Evolutionary conservation across 2,113 vertebrate genomes (phyloP), one percentile per base, ranked within the genome.

Genomic region (Bubalus kerabau): DNA sequence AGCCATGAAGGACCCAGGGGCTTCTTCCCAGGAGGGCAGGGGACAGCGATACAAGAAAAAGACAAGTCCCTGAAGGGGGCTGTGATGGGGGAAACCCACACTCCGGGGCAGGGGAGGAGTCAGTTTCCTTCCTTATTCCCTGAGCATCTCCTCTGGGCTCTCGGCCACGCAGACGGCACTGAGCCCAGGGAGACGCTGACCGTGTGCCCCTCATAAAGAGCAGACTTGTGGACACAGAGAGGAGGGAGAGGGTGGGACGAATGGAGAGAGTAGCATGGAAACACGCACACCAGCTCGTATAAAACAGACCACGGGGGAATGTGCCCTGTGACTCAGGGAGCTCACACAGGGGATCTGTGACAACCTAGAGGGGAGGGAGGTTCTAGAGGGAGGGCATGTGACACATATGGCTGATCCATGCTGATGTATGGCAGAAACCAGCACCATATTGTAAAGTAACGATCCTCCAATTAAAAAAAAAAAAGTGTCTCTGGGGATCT

Each of bases 201-300:
- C n/a, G 0, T 62, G 6, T 62, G 60, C 16, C 28, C 28, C 28
- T 62, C 60, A 32, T 1, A 62, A 62, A 32, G 28, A 32, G 28
- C 60, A 62, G 60, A 14, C 30, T 62, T 62, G 60, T 16, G 60
- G 60, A 62, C 60, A 62, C 28, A 32, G 28, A 62, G 60, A 13
- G 60, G 28, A 30, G 4, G 28, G 60, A 62, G 60, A 62, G 13
- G 28, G 28, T 0, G 28, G 60, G 60, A 62, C 2, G 2, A 62
- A 62, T 0, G 1, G 59, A 60, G 56, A 57, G 59, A 28, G 59
- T 13, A 5, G 1, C 24, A 0, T 28, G 28, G 60, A 30, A 62
- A 30, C 0, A 0, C 2, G 1, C 60, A 62, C 60, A 62, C 13
- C 60, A 62, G 28, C 60, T 15, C 28, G 0, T 30, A 28, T 62